Evolutionary conservation across 2,888 invertebrate species (phyloP).

Genomic region (Caenorhabditis doughertyi): DNA sequence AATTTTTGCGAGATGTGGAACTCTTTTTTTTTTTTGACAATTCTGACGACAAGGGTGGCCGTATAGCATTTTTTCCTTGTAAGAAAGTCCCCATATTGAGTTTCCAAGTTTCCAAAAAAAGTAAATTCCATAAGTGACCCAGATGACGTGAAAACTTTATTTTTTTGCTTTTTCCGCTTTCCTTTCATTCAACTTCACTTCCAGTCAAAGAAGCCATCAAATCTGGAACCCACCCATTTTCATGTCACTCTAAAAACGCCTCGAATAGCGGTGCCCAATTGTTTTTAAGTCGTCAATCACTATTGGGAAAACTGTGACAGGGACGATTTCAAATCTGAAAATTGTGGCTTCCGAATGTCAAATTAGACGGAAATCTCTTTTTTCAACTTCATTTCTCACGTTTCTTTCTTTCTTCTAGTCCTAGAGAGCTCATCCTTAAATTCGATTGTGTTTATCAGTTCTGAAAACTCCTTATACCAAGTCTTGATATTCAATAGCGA

Average conservation of each 20-base stretch:
- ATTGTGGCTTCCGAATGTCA: slow-evolving; percentile 23
- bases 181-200: background rate
- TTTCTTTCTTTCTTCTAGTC: background rate
- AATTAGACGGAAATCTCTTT: background rate
- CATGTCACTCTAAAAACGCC: slow-evolving; percentile 26
- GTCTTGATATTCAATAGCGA: no score
- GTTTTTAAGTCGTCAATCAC: slow-evolving; percentile 48
- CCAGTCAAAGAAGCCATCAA: slow-evolving; percentile 23
- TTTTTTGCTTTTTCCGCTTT: background rate
- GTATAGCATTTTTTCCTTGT: background rate
- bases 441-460: no score
- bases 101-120: background rate
- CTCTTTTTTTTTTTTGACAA: slow-evolving; percentile 46
- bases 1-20: slow-evolving; percentile 28
- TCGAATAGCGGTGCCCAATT: slow-evolving; percentile 17
- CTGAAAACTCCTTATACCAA: no score
- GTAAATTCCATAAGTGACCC: background rate
- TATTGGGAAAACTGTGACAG: slow-evolving; percentile 18
- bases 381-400: background rate
- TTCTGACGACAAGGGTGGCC: slow-evolving; percentile 42
- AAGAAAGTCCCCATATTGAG: background rate
- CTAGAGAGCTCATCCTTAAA: no score
- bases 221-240: slow-evolving; percentile 38
- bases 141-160: no score
- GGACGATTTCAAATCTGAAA: slow-evolving; percentile 14